phyloP scores from a whole-genome alignment of 1,140 invertebrate species.

The Bombus impatiens region DNA sequence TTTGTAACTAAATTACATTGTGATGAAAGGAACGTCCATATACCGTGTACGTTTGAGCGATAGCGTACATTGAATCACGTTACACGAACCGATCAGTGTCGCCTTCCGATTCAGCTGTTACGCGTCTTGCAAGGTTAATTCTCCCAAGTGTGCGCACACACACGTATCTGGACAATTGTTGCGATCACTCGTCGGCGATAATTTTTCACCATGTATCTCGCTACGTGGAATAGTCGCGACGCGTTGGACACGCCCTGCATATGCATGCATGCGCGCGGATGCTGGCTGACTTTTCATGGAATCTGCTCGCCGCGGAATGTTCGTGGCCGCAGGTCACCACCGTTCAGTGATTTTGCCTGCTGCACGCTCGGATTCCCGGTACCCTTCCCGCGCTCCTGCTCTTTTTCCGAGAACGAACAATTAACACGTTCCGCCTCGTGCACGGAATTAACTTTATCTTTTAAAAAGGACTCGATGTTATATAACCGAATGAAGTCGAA shows the following conservation, averaged over 20 bases:
- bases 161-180: background rate
- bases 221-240: constrained; percentile 25
- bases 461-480: no score
- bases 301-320: constrained; percentile 36
- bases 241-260: constrained; percentile 43
- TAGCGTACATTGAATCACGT: background rate
- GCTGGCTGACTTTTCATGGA: constrained; percentile 40
- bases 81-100: background rate
- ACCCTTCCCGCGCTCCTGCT: background rate
- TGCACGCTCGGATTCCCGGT: constrained; percentile 23
- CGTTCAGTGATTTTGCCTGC: constrained; percentile 45
- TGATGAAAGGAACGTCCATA: no score
- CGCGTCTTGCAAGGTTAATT: constrained; percentile 44
- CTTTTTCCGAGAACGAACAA: constrained; percentile 3
- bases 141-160: background rate
- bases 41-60: no score
- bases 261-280: constrained; percentile 39
- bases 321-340: constrained; percentile 38
- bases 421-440: background rate
- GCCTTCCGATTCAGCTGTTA: background rate
- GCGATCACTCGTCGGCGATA: constrained; percentile 21
- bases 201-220: constrained; percentile 34
- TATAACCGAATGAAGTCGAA: background rate
- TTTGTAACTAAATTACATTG: no score
- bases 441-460: background rate